phyloP scores from a whole-genome alignment of 2,888 invertebrate genomes.

The Rhamnusium bicolor region DNA sequence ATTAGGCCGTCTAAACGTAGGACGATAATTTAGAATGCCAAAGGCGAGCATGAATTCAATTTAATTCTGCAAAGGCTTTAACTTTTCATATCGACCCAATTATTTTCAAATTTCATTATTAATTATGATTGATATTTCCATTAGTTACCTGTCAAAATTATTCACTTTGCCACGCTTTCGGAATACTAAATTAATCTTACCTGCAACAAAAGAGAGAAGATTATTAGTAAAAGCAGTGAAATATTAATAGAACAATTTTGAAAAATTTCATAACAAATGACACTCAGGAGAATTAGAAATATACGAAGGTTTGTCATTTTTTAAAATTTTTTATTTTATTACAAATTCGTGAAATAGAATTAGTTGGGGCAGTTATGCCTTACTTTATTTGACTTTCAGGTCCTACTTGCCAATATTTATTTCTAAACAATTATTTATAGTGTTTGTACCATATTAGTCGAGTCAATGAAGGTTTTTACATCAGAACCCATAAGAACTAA shows the following conservation, averaged over 20 bases:
- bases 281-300: background rate
- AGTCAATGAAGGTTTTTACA: too few relatives aligned
- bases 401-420: too few relatives aligned
- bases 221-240: conserved; percentile 51
- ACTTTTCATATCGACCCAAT: conserved; percentile 55
- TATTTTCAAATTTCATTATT: conserved; percentile 56
- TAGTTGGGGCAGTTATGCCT: too few relatives aligned
- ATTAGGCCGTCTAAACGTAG: conserved; percentile 19
- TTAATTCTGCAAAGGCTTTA: conserved; percentile 45
- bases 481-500: too few relatives aligned
- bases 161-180: conserved; percentile 47
- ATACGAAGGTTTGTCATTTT: background rate
- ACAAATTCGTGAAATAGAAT: too few relatives aligned
- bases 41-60: conserved; percentile 48
- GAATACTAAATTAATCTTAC: conserved; percentile 56
- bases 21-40: conserved; percentile 34
- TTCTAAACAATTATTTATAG: too few relatives aligned
- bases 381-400: too few relatives aligned
- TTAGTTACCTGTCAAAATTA: conserved; percentile 55
- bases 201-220: conserved; percentile 58
- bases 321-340: too few relatives aligned
- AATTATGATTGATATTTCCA: conserved; percentile 57
- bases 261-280: background rate
- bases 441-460: too few relatives aligned
- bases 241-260: conserved; percentile 40